Conservation (phyloP, 2,888 invertebrate genomes). For the Lasioglossum lativentre region DNA sequence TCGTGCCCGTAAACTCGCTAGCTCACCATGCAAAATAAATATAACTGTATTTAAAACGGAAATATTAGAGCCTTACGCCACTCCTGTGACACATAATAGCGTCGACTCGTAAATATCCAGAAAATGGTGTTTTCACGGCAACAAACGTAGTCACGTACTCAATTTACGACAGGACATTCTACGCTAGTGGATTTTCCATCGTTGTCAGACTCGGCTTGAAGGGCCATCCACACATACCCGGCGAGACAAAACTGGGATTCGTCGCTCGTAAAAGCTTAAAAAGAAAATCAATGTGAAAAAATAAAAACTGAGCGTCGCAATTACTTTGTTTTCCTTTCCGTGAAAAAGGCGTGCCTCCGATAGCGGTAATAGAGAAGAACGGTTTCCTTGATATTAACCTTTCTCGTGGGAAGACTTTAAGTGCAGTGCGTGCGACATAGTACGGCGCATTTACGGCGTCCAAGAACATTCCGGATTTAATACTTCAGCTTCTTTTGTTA, state of each 20-base stretch:
- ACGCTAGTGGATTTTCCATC: slow-evolving; percentile 58
- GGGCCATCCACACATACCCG: slow-evolving; percentile 32
- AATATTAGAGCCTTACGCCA: slow-evolving; percentile 40
- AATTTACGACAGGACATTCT: slow-evolving; percentile 55
- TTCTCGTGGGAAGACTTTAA: background rate
- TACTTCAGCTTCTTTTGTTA: slow-evolving; percentile 17
- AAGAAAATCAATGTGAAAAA: slow-evolving; percentile 7
- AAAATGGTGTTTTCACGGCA: slow-evolving; percentile 37
- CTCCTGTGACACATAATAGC: slow-evolving; percentile 44
- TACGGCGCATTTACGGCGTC: background rate
- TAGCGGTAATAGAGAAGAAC: slow-evolving; percentile 13
- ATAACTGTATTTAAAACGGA: slow-evolving; percentile 3
- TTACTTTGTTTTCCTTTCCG: slow-evolving; percentile 19
- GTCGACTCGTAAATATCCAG: slow-evolving; percentile 53
- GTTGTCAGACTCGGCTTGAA: slow-evolving; percentile 34
- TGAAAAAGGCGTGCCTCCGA: background rate
- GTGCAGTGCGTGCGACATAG: background rate
- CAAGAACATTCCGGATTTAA: slow-evolving; percentile 13
- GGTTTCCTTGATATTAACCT: slow-evolving; percentile 10
- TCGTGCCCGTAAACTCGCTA: background rate
- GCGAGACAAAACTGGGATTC: slow-evolving; percentile 39
- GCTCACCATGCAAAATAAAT: background rate
- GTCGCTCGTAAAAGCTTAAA: slow-evolving; percentile 11
- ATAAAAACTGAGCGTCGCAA: slow-evolving; percentile 4
- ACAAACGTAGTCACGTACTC: slow-evolving; percentile 54